phyloP scores from a whole-genome alignment of 2,113 vertebrate genomes.

The Pygoscelis antarcticus region DNA sequence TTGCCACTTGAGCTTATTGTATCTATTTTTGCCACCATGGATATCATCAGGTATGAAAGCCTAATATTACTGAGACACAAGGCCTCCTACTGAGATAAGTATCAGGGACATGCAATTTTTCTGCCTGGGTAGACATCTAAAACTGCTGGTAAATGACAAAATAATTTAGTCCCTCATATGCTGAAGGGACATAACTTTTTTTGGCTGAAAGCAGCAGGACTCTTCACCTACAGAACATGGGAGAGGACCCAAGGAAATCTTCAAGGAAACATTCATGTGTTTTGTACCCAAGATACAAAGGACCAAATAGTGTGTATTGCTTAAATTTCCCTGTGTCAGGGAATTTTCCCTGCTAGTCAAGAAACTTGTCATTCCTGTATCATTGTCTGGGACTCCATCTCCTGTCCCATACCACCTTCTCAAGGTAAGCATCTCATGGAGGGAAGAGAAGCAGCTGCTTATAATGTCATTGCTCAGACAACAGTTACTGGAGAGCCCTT shows the following conservation, averaged over 20 bases:
- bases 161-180: background rate
- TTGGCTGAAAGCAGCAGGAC: background rate
- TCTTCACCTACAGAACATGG: background rate
- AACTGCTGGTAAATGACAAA: background rate
- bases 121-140: background rate
- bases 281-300: background rate
- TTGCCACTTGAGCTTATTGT: background rate
- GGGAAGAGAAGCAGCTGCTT: background rate
- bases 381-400: background rate
- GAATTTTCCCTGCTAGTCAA: background rate
- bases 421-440: background rate
- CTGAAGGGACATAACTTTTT: background rate
- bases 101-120: background rate
- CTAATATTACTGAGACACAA: background rate
- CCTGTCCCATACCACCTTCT: background rate
- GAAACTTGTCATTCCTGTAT: background rate
- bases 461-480: background rate
- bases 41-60: background rate
- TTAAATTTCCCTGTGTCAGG: background rate
- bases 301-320: background rate
- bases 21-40: background rate
- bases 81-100: background rate
- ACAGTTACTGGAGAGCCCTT: background rate
- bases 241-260: background rate
- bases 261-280: background rate